Evolutionary conservation across 2,113 vertebrate genomes (phyloP).

Genomic region (Anser brachyrhynchus): DNA sequence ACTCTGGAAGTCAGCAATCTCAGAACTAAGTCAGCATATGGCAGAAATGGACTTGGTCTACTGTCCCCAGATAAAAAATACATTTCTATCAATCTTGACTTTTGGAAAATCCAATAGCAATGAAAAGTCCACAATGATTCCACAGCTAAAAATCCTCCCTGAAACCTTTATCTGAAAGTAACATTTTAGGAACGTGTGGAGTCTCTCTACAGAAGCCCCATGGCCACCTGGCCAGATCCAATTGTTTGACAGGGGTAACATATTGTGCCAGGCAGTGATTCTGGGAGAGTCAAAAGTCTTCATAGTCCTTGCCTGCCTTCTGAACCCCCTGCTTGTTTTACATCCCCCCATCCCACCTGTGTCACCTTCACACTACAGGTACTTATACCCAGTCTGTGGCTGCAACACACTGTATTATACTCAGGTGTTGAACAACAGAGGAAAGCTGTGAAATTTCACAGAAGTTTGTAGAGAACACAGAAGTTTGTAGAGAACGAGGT

Average conservation of each 20-base stretch:
- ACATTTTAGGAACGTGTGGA: neutral
- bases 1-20: neutral
- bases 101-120: neutral
- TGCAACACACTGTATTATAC: neutral
- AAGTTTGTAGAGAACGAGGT: neutral
- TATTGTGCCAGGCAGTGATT: accelerated
- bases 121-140: neutral
- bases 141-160: neutral
- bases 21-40: neutral
- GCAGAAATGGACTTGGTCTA: neutral
- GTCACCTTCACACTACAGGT: neutral
- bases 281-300: neutral
- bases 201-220: neutral
- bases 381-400: neutral
- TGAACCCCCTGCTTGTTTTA: neutral
- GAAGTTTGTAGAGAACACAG: neutral
- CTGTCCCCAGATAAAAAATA: neutral
- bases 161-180: neutral
- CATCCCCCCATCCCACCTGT: neutral
- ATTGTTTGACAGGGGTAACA: neutral
- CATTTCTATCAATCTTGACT: neutral
- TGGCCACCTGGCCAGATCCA: neutral
- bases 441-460: neutral
- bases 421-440: neutral
- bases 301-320: neutral